These are phyloP conservation scores for Eupithecia dodoneata DNA, from an alignment of 2,888 invertebrate species.

Conservation along the genomic window DNA sequence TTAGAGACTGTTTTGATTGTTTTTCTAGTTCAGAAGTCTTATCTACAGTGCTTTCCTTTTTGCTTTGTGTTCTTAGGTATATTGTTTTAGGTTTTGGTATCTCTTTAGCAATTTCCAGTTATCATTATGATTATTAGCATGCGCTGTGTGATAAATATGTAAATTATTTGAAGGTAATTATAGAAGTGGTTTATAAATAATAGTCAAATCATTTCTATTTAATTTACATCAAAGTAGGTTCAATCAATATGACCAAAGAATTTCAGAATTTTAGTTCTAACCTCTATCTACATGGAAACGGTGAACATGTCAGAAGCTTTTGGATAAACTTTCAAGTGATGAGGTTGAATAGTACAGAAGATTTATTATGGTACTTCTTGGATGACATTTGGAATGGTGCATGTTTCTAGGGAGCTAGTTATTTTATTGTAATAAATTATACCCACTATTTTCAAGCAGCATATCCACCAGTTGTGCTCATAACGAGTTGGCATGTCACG, in stretches of 20 bases:
- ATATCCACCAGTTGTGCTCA: constrained; percentile 53
- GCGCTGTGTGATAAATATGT: neutral
- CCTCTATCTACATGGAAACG: neutral
- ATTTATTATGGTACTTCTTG: neutral
- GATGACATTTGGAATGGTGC: neutral
- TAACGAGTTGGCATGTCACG: constrained; percentile 75
- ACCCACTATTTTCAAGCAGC: constrained; percentile 51
- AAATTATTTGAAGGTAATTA: neutral
- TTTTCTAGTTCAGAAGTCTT: neutral
- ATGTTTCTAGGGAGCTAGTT: neutral
- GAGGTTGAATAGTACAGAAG: neutral
- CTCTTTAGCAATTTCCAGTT: neutral
- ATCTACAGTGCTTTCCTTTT: neutral
- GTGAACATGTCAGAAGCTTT: neutral
- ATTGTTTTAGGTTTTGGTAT: neutral
- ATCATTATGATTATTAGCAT: neutral
- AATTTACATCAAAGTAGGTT: neutral
- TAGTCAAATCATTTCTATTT: neutral
- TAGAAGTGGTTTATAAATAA: neutral
- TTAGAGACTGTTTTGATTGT: neutral
- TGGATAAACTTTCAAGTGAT: neutral
- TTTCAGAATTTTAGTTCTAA: neutral
- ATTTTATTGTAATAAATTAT: constrained; percentile 24
- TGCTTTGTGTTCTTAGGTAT: neutral
- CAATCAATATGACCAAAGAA: neutral